Conservation (phyloP, 2,888 invertebrate genomes). For the Corbicula japonica region DNA sequence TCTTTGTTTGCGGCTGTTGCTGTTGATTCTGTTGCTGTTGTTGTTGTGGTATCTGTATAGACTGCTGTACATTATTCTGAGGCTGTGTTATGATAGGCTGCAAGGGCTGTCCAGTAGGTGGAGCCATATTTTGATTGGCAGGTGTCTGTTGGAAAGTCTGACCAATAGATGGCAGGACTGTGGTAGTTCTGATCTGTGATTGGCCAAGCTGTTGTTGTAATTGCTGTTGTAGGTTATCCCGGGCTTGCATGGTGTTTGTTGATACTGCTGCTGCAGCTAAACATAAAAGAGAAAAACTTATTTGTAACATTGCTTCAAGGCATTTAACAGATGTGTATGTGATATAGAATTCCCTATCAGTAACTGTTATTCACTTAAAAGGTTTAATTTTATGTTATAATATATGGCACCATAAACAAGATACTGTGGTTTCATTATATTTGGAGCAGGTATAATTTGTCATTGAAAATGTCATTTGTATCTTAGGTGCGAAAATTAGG, state of each 20-base stretch:
- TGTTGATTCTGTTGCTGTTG: slow-evolving; percentile 66
- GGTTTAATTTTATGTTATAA: too few species aligned
- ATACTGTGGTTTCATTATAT: too few species aligned
- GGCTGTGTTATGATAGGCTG: slow-evolving; percentile 56
- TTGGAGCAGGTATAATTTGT: too few species aligned
- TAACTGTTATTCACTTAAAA: too few species aligned
- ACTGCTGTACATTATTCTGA: slow-evolving; percentile 46
- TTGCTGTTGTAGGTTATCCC: slow-evolving; percentile 84
- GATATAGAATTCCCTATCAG: too few species aligned
- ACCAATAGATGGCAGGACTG: slow-evolving; percentile 46
- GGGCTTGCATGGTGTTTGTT: slow-evolving; percentile 74
- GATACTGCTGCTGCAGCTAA: slow-evolving; percentile 57
- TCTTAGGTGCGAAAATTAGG: too few species aligned
- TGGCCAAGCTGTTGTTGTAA: slow-evolving; percentile 82
- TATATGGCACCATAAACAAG: too few species aligned
- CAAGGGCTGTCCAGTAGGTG: slow-evolving; percentile 58
- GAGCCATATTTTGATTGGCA: slow-evolving; percentile 57
- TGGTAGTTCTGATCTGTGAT: slow-evolving; percentile 76
- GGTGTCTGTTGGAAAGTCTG: slow-evolving; percentile 54
- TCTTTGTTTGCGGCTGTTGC: slow-evolving; percentile 79
- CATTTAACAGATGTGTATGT: too few species aligned
- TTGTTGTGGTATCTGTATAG: slow-evolving; percentile 17
- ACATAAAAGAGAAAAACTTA: too few species aligned
- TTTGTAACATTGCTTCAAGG: too few species aligned
- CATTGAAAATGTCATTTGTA: too few species aligned